These are phyloP conservation scores for Aspidoscelis tigris DNA, from an alignment of 2,113 vertebrate genomes.

Conservation along the genomic window DNA sequence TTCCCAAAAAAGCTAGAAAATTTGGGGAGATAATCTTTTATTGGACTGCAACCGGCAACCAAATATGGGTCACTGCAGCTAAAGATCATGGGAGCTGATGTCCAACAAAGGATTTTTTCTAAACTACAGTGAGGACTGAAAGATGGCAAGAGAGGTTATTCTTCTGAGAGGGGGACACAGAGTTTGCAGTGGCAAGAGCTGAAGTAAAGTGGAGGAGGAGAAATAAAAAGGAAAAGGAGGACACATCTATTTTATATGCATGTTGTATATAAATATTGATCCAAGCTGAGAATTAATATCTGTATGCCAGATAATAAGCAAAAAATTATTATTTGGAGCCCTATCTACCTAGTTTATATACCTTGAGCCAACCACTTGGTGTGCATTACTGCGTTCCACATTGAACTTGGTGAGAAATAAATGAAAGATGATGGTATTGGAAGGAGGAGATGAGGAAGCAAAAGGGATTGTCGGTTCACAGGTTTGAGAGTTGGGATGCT, in stretches of 20 bases:
- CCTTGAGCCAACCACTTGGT: constrained; percentile 64
- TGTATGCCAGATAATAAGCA: constrained; percentile 69
- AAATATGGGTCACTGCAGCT: not conserved
- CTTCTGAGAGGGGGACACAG: constrained; percentile 54
- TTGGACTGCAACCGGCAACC: not conserved
- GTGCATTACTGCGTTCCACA: constrained; percentile 51
- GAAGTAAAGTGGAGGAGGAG: constrained; percentile 59
- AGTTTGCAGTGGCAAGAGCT: constrained; percentile 44
- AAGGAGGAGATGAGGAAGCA: constrained; percentile 44
- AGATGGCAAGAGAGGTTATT: constrained; percentile 10
- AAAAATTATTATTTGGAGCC: constrained; percentile 63
- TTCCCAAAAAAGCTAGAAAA: not conserved
- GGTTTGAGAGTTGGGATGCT: constrained; percentile 32
- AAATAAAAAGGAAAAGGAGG: constrained; percentile 47
- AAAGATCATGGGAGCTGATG: constrained; percentile 5
- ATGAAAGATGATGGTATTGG: constrained; percentile 36
- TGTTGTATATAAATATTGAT: constrained; percentile 55
- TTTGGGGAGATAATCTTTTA: not conserved
- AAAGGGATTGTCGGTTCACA: constrained; percentile 37
- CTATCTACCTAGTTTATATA: constrained; percentile 67
- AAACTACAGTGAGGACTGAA: not conserved
- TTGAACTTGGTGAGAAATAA: constrained; percentile 49
- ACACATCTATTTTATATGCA: not conserved
- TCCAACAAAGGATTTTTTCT: not conserved
- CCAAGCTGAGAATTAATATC: constrained; percentile 60